Evolutionary conservation across 2,113 vertebrate genomes (phyloP).

Genomic region (Etheostoma spectabile): DNA sequence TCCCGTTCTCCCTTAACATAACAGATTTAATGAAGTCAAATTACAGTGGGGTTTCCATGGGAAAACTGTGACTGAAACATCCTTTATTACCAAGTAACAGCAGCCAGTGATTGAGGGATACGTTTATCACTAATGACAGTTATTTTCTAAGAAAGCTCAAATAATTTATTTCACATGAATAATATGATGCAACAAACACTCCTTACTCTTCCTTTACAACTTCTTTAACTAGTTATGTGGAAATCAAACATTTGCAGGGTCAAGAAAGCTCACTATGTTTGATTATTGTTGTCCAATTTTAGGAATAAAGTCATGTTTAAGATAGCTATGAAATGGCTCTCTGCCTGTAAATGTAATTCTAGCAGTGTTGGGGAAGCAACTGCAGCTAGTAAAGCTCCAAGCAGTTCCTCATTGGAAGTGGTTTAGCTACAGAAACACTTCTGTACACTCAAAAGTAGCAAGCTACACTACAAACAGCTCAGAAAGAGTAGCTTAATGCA

Average conservation of each 20-base stretch:
- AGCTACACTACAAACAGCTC: too few relatives aligned
- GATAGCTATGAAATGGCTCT: not conserved
- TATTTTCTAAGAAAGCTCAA: conserved; percentile 28
- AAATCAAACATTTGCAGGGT: not conserved
- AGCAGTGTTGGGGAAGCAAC: not conserved
- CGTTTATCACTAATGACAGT: conserved; percentile 49
- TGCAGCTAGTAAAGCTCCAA: not conserved
- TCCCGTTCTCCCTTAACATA: conserved; percentile 59
- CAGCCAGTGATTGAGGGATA: conserved; percentile 42
- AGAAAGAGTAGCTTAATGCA: too few relatives aligned
- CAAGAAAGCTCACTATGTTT: not conserved
- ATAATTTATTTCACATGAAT: conserved; percentile 39
- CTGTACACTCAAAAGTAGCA: not conserved
- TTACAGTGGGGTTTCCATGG: conserved; percentile 58
- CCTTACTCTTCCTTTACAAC: not conserved
- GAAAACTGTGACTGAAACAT: conserved; percentile 51
- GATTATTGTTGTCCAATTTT: too few relatives aligned
- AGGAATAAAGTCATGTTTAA: too few relatives aligned
- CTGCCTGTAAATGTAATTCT: not conserved
- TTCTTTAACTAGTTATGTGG: not conserved
- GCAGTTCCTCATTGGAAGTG: not conserved
- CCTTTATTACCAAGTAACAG: conserved; percentile 60
- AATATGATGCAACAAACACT: not conserved
- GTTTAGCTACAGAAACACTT: not conserved
- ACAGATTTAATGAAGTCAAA: conserved; percentile 73